Conservation (phyloP, 2,888 invertebrate genomes). For the Alsophila aescularia region DNA sequence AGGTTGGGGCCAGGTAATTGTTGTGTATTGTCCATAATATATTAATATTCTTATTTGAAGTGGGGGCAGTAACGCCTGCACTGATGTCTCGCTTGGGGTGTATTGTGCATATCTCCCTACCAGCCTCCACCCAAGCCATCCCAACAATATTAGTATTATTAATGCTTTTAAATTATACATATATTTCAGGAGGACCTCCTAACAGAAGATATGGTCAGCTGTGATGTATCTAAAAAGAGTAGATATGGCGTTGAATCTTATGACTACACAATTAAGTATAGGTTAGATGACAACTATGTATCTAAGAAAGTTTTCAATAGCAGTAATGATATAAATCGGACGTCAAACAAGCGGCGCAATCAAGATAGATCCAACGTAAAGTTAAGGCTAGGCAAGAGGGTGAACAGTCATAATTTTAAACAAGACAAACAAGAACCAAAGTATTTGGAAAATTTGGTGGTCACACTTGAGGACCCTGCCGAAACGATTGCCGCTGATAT, state of each 20-base stretch:
- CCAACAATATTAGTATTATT: too few relatives aligned
- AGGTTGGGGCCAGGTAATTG: too few relatives aligned
- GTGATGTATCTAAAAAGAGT: constrained; percentile 89
- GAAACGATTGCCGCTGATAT: constrained; percentile 89
- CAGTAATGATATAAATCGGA: constrained; percentile 53
- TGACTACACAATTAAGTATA: constrained; percentile 87
- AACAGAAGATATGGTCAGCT: constrained; percentile 90
- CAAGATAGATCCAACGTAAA: constrained; percentile 85
- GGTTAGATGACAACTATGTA: constrained; percentile 81
- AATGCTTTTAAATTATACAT: neutral
- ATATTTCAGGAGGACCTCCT: constrained; percentile 90
- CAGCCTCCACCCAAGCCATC: too few relatives aligned
- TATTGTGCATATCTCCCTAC: too few relatives aligned
- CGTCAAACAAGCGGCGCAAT: constrained; percentile 84
- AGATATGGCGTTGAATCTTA: constrained; percentile 91
- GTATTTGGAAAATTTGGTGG: constrained; percentile 84
- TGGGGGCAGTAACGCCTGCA: too few relatives aligned
- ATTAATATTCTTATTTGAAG: too few relatives aligned
- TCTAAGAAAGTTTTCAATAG: constrained; percentile 68
- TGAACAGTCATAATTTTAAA: constrained; percentile 67
- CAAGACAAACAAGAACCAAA: constrained; percentile 82
- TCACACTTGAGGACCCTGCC: constrained; percentile 76
- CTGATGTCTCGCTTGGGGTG: too few relatives aligned
- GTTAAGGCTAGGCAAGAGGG: constrained; percentile 82
- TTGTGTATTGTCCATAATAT: too few relatives aligned